Percentiles rank a stretch among this genome's conserved stretches.
phyloP scores from a whole-genome alignment of 1,140 invertebrate genomes.

The Phymastichus coffea region DNA sequence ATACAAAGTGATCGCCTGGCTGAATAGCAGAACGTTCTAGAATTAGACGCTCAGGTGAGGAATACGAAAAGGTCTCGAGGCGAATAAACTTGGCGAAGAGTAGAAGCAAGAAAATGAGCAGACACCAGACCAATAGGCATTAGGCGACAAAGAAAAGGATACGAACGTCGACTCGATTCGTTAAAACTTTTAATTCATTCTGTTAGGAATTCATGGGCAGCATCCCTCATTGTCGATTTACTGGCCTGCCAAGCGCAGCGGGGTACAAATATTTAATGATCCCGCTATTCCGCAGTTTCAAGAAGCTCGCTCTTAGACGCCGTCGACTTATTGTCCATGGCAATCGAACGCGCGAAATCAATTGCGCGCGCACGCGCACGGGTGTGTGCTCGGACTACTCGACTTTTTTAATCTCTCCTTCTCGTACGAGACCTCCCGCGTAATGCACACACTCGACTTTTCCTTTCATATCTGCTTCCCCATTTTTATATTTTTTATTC shows the following conservation, averaged over 20 bases:
- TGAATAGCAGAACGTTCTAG: not conserved
- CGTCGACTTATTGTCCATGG: no score
- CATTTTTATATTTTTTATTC: no score
- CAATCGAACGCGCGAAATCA: no score
- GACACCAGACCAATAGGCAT: not conserved
- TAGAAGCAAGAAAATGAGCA: not conserved
- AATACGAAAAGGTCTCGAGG: no score
- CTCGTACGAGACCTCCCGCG: not conserved
- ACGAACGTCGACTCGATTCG: slow-evolving; percentile 1
- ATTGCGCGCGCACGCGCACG: no score
- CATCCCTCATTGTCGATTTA: not conserved
- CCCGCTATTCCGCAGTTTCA: not conserved
- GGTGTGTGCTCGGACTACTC: not conserved
- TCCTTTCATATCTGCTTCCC: not conserved
- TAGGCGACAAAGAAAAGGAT: not conserved
- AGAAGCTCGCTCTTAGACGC: no score
- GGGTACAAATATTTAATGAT: slow-evolving; percentile 32
- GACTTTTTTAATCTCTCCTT: slow-evolving; percentile 8
- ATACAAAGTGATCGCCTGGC: not conserved
- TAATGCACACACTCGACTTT: not conserved
- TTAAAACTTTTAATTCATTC: slow-evolving; percentile 25
- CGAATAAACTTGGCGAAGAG: not conserved
- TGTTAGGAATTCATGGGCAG: slow-evolving; percentile 14
- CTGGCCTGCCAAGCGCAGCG: slow-evolving; percentile 12
- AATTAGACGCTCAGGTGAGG: no score